Conservation (phyloP, 2,113 vertebrate species). For the Clarias batrachus region DNA sequence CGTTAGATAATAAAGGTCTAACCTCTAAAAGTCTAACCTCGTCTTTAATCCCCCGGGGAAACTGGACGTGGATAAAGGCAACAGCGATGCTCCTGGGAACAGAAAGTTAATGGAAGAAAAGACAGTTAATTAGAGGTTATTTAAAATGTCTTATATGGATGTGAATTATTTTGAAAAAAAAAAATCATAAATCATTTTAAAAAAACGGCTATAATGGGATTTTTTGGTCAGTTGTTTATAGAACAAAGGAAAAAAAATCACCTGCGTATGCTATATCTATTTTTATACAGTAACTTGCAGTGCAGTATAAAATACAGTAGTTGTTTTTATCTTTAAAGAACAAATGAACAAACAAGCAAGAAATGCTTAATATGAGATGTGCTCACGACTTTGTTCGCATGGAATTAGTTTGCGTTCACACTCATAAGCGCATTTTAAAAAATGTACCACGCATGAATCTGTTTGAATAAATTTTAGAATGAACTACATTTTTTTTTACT, state of each 20-base stretch:
- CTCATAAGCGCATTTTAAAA: no score
- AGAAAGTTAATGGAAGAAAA: neutral
- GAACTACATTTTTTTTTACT: no score
- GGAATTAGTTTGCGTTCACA: no score
- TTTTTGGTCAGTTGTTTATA: neutral
- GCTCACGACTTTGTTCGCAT: no score
- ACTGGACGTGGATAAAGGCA: neutral
- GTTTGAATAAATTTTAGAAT: no score
- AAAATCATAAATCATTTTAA: neutral
- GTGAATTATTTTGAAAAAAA: neutral
- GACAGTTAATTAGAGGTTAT: neutral
- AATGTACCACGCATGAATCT: no score
- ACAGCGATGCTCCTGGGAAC: neutral
- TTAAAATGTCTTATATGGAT: neutral
- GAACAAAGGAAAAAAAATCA: neutral
- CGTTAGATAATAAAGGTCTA: neutral
- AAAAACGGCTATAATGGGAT: neutral
- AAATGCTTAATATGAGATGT: no score
- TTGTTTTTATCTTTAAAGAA: neutral
- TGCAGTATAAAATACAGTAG: no score
- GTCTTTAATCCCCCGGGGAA: neutral
- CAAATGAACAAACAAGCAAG: neutral
- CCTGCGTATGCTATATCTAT: neutral
- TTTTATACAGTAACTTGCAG: neutral
- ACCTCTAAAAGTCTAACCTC: no score